Evolutionary conservation across 2,113 vertebrate genomes (phyloP).

Genomic region (Rhabdomys dilectus): DNA sequence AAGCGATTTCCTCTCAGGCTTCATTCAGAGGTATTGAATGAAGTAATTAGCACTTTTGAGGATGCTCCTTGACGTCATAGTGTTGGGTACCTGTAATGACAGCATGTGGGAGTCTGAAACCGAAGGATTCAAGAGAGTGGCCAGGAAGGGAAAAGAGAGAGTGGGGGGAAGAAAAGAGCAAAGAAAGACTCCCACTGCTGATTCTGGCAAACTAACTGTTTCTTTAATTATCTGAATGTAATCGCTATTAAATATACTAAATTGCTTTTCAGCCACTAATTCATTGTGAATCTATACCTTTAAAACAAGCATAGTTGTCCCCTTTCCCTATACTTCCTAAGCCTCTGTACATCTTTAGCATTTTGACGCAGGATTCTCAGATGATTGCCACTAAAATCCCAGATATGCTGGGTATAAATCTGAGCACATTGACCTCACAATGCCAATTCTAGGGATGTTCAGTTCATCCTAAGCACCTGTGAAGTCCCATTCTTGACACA

Average conservation of each 20-base stretch:
- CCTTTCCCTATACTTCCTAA: not conserved
- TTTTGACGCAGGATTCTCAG: not conserved
- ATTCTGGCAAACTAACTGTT: not conserved
- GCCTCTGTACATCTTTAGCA: not conserved
- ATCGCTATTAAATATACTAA: not conserved
- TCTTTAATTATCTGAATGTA: not conserved
- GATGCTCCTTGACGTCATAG: no score
- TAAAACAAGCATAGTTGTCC: not conserved
- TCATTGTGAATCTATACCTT: not conserved
- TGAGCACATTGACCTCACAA: not conserved
- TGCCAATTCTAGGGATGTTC: not conserved
- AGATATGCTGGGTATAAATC: not conserved
- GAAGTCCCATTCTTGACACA: not conserved
- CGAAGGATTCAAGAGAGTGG: not conserved
- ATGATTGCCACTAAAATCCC: not conserved
- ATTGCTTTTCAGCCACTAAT: not conserved
- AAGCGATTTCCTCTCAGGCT: not conserved
- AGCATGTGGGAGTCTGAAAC: not conserved
- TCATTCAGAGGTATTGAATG: slow-evolving; percentile 7
- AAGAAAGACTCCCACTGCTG: not conserved
- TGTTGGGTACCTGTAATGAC: not conserved
- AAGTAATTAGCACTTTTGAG: not conserved
- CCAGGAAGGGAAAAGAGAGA: no score
- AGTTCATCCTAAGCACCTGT: not conserved
- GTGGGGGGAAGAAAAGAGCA: not conserved